Evolutionary conservation across 2,797 vertebrate species (phyloP).

Genomic region (Chiloscyllium punctatum): DNA sequence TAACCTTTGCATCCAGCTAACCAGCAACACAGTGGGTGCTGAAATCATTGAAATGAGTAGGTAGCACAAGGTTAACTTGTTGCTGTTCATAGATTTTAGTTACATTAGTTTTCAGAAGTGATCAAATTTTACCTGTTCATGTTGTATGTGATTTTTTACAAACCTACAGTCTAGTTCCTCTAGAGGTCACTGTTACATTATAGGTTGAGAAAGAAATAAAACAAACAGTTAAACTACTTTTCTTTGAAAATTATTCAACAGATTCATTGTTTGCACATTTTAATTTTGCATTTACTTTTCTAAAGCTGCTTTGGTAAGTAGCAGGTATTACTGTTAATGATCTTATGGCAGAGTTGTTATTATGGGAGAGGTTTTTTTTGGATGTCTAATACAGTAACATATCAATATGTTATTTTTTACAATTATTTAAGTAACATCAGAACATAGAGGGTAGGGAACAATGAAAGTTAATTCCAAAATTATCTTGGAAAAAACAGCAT

Average conservation of each 20-base stretch:
- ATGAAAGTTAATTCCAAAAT: constrained; percentile 1
- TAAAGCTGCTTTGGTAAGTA: neutral
- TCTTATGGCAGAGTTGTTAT: neutral
- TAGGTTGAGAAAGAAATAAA: neutral
- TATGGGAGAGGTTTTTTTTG: neutral
- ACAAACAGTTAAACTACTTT: neutral
- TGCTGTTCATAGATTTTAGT: neutral
- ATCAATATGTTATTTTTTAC: neutral
- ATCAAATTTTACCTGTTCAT: neutral
- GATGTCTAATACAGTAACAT: neutral
- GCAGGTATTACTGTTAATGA: neutral
- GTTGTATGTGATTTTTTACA: neutral
- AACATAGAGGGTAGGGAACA: neutral
- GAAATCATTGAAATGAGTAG: neutral
- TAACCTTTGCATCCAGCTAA: too few species aligned
- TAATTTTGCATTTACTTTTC: neutral
- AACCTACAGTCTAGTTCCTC: constrained; percentile 4
- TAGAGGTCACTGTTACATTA: constrained; percentile 27
- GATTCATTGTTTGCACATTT: neutral
- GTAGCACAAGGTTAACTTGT: neutral
- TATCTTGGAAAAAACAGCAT: constrained; percentile 8
- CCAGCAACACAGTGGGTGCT: too few species aligned
- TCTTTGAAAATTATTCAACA: neutral
- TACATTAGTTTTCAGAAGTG: neutral
- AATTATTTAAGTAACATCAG: neutral